Percentiles rank a stretch among this genome's conserved stretches.
Conservation (phyloP, 2,113 vertebrate genomes). For the Lonchura striata region DNA sequence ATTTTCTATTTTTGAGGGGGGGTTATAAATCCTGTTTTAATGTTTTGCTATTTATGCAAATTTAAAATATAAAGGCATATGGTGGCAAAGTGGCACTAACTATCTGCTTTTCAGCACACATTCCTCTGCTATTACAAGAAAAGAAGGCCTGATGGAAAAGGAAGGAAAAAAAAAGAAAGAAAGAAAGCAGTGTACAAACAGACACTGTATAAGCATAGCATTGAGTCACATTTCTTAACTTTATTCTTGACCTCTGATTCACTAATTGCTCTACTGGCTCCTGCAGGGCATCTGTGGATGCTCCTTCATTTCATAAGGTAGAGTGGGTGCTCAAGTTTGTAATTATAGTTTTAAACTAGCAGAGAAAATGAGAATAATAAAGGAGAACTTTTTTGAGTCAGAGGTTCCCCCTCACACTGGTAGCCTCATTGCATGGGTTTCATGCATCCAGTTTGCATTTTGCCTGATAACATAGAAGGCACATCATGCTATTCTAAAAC, state of each 20-base stretch:
- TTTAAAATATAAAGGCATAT: constrained; percentile 73
- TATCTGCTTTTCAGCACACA: constrained; percentile 67
- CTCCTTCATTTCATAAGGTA: constrained; percentile 15
- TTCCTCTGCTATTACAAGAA: constrained; percentile 55
- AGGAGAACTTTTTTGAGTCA: not conserved
- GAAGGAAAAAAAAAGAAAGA: not conserved
- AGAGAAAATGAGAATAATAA: not conserved
- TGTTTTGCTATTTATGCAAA: constrained; percentile 72
- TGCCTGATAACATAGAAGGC: constrained; percentile 49
- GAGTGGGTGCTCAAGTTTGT: constrained; percentile 15
- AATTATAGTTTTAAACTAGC: constrained; percentile 28
- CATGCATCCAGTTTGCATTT: constrained; percentile 63
- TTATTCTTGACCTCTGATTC: constrained; percentile 32
- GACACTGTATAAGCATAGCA: not conserved
- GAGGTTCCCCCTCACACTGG: not conserved
- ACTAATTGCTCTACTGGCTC: constrained; percentile 25
- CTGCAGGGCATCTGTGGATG: constrained; percentile 3
- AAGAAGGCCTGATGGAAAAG: constrained; percentile 23
- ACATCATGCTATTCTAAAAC: constrained; percentile 39
- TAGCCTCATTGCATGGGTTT: constrained; percentile 44
- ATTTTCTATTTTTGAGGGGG: constrained; percentile 44
- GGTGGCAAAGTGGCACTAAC: constrained; percentile 67
- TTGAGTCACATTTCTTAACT: constrained; percentile 21
- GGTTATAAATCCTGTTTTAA: constrained; percentile 60
- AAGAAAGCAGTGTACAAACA: not conserved